Evolutionary conservation across 2,113 vertebrate species (phyloP).

Genomic region (Urocitellus parryii): DNA sequence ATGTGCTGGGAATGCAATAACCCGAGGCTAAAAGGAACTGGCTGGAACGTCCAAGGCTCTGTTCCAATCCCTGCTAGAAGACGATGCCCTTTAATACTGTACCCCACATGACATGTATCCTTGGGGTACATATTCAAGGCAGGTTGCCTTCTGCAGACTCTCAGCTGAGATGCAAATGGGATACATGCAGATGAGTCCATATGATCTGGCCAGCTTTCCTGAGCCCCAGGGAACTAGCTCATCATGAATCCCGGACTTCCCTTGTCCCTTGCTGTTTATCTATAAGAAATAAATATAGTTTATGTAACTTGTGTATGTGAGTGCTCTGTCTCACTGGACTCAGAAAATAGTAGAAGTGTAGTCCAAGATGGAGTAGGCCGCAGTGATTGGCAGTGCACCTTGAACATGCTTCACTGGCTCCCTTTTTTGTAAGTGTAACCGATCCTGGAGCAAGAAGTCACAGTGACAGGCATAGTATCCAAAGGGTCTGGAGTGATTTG

Average conservation of each 20-base stretch:
- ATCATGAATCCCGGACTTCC: not conserved
- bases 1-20: too few species aligned
- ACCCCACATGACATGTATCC: not conserved
- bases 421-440: not conserved
- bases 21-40: too few species aligned
- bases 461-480: fast-evolving
- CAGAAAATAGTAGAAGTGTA: not conserved
- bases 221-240: too few species aligned
- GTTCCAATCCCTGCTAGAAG: not conserved
- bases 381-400: too few species aligned
- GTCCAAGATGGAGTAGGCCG: not conserved
- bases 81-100: not conserved
- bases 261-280: not conserved
- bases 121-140: not conserved
- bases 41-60: too few species aligned
- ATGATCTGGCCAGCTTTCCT: not conserved
- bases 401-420: not conserved
- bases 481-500: not conserved
- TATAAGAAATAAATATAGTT: not conserved
- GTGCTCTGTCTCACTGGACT: not conserved
- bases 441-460: not conserved
- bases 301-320: not conserved
- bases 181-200: not conserved
- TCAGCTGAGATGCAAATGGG: not conserved
- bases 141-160: not conserved